Percentiles rank a stretch among this genome's conserved stretches.
phyloP scores from a whole-genome alignment of 1,140 invertebrate species.

The Scaptodrosophila lebanonensis region DNA sequence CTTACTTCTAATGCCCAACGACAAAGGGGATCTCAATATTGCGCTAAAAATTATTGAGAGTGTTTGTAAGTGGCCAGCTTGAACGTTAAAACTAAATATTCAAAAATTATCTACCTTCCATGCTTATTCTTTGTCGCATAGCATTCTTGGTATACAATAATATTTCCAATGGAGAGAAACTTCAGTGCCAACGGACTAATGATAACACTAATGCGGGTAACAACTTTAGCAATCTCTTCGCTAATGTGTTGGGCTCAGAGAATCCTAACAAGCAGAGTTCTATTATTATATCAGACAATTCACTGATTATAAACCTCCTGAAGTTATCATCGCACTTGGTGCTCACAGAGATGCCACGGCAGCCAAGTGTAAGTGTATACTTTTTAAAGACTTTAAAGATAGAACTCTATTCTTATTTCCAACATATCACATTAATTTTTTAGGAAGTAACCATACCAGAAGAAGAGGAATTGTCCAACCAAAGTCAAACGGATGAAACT shows the following conservation, averaged over 20 bases:
- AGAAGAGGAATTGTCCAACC: slow-evolving; percentile 72
- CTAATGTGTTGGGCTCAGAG: slow-evolving; percentile 82
- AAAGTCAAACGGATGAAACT: slow-evolving; percentile 87
- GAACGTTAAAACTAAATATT: background rate
- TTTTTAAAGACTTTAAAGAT: too few relatives aligned
- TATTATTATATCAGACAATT: slow-evolving; percentile 81
- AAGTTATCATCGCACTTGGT: slow-evolving; percentile 84
- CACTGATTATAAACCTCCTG: slow-evolving; percentile 83
- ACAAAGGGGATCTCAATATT: slow-evolving; percentile 83
- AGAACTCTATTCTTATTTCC: too few relatives aligned
- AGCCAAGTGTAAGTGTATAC: slow-evolving; percentile 49
- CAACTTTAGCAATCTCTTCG: slow-evolving; percentile 83
- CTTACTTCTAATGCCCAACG: slow-evolving; percentile 82
- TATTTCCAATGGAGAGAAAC: slow-evolving; percentile 80
- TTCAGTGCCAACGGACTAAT: slow-evolving; percentile 78
- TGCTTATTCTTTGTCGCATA: slow-evolving; percentile 24
- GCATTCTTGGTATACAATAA: slow-evolving; percentile 80
- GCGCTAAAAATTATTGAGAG: slow-evolving; percentile 87
- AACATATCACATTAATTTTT: background rate
- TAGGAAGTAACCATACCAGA: slow-evolving; percentile 72
- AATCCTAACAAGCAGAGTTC: slow-evolving; percentile 78
- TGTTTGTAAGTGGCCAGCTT: slow-evolving; percentile 78
- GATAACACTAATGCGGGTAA: slow-evolving; percentile 76
- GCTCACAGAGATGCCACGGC: slow-evolving; percentile 81
- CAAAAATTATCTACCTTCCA: background rate